These are phyloP conservation scores for Melanaphis sacchari DNA, from an alignment of 1,140 invertebrate genomes.

Conservation along the genomic window DNA sequence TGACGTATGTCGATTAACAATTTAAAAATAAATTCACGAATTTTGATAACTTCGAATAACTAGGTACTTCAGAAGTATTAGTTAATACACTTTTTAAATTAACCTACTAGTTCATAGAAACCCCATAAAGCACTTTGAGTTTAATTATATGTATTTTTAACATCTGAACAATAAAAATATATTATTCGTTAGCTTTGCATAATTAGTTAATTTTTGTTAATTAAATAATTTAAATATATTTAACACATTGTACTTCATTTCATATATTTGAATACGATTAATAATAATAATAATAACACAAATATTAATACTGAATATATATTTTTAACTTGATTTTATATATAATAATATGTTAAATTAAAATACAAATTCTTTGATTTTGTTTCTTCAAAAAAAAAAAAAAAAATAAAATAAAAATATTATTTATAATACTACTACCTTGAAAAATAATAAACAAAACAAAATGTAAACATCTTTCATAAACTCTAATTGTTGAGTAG, in stretches of 20 bases:
- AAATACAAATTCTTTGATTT: not conserved
- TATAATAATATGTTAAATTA: not conserved
- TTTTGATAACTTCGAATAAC: not conserved
- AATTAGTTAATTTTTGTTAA: too few species aligned
- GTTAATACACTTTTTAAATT: not conserved
- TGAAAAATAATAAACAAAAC: not conserved
- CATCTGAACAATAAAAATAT: not conserved
- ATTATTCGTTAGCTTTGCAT: not conserved
- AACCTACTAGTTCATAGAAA: not conserved
- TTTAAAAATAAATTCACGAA: not conserved
- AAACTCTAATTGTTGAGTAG: not conserved
- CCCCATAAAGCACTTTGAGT: not conserved
- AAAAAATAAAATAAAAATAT: not conserved
- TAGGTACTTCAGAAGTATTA: not conserved
- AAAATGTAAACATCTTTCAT: not conserved
- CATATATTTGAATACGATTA: not conserved
- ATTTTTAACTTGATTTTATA: not conserved
- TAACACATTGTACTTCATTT: not conserved
- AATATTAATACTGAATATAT: not conserved
- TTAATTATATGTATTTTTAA: not conserved
- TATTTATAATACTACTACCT: not conserved
- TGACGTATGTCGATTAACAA: not conserved
- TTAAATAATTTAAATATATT: not conserved
- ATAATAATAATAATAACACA: not conserved
- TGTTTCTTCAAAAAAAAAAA: not conserved